Base-by-base conservation (phyloP, 2,797 vertebrate genomes). In the Sphaeramia orbicularis region DNA sequence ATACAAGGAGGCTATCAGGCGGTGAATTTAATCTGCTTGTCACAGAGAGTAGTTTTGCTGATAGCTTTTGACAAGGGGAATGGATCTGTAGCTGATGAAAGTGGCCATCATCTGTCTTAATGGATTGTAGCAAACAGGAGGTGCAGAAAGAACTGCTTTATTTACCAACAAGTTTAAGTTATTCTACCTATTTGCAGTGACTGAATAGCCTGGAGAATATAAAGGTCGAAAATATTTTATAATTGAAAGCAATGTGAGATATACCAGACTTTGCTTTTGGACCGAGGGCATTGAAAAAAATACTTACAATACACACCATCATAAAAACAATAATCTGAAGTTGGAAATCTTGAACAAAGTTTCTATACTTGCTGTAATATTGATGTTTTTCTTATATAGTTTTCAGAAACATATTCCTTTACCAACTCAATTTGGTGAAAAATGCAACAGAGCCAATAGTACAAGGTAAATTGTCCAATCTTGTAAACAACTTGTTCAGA, bases 11-110 rank as follows among this genome's bases (percentile, higher is more conserved):
- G 65, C 42, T 51, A 79, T 79, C 73, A 78, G 59, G 51, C 36
- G 2, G 58, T 62, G 60, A 78, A 82, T 84, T 75, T 55, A 86
- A 89, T 88, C 69, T 71, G 63, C 73, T 65, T 65, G 56, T 75
- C 67, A 71, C 53, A 74, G 42, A 59, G 47, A 78, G 51, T 55
- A 58, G 42, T 52, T 81, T 48, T 32, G 65, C 66, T 84, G 74
- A 86, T 81, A 48, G 74, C 56, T 77, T 80, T 49, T 86, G 76
- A 86, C 76, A 70, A 64, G 59, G 41, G 64, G 35, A 76, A 78
- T 57, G 48, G 76, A 69, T 82, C 72, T 78, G 72, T 53, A 61
- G 43, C 74, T 74, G 80, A 72, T 8, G 21, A 78, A 67, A 66
- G 56, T 61, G 70, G 72, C 81, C 83, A 82, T 76, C 67, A 50